These are phyloP conservation scores for Drosophila serrata DNA, from an alignment of 1,140 invertebrate species.

Conservation along the genomic window DNA sequence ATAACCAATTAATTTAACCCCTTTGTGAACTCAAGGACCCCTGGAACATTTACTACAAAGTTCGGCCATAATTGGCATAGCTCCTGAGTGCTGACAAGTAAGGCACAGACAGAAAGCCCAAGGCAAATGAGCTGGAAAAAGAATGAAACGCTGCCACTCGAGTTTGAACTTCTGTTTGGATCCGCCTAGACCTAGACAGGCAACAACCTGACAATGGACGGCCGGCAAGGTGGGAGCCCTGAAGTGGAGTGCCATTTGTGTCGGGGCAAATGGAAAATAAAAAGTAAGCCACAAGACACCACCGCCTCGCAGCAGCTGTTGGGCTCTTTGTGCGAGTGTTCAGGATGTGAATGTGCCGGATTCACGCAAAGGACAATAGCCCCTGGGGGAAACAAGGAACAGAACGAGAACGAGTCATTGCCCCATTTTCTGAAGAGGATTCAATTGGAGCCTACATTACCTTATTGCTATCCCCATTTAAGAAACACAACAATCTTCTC, in stretches of 20 bases:
- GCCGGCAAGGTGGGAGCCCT: slow-evolving; percentile 23
- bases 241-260: slow-evolving; percentile 40
- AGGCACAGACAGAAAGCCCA: slow-evolving; percentile 48
- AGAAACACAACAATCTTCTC: not conserved
- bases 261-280: slow-evolving; percentile 45
- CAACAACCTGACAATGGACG: slow-evolving; percentile 78
- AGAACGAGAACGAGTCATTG: slow-evolving; percentile 46
- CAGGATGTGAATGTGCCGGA: slow-evolving; percentile 44
- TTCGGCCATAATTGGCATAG: slow-evolving; percentile 23
- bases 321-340: slow-evolving; percentile 57
- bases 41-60: slow-evolving; percentile 7
- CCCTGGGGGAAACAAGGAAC: slow-evolving; percentile 6
- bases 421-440: slow-evolving; percentile 21
- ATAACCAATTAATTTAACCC: slow-evolving; percentile 25
- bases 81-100: slow-evolving; percentile 33
- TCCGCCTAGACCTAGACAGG: slow-evolving; percentile 66
- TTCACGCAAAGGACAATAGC: slow-evolving; percentile 46
- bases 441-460: not conserved
- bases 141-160: slow-evolving; percentile 46
- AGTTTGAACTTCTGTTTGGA: slow-evolving; percentile 54
- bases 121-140: slow-evolving; percentile 68
- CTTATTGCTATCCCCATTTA: no score
- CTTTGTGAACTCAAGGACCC: not conserved
- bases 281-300: slow-evolving; percentile 65
- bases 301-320: slow-evolving; percentile 27